Percentiles rank a stretch among this genome's conserved stretches.
These are phyloP conservation scores for Planococcus citri DNA, from an alignment of 1,140 invertebrate species.

Conservation along the genomic window DNA sequence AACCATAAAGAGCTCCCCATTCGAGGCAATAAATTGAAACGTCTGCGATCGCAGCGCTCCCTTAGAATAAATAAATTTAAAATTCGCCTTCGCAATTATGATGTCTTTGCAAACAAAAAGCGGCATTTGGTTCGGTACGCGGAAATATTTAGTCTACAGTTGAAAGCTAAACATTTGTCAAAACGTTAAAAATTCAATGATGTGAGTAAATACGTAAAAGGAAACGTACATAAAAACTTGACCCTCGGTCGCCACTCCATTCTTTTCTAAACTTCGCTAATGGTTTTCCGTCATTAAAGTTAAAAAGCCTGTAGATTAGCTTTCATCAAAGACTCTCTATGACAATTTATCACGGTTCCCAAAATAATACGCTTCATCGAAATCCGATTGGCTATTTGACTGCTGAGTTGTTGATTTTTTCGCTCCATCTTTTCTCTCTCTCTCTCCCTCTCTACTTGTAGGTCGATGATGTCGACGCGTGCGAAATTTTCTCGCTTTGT, in stretches of 20 bases:
- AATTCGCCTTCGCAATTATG: background rate
- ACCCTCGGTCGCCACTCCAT: background rate
- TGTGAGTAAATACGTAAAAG: constrained; percentile 7
- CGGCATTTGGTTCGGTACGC: background rate
- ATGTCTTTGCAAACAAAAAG: background rate
- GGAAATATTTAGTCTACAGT: background rate
- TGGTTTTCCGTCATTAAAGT: background rate
- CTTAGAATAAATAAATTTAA: background rate
- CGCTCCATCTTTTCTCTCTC: too few relatives aligned
- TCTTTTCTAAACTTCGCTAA: background rate
- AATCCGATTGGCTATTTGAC: too few relatives aligned
- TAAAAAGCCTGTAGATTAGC: background rate
- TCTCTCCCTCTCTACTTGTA: too few relatives aligned
- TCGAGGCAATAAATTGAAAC: too few relatives aligned
- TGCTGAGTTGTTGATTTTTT: too few relatives aligned
- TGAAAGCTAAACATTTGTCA: constrained; percentile 7
- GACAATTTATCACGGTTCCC: background rate
- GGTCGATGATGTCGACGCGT: too few relatives aligned
- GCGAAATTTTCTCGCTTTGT: too few relatives aligned
- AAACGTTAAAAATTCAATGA: constrained; percentile 8
- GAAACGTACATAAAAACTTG: background rate
- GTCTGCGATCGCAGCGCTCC: too few relatives aligned
- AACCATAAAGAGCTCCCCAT: too few relatives aligned
- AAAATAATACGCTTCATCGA: too few relatives aligned
- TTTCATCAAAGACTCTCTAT: background rate